These are phyloP conservation scores for Muscidifurax raptorellus DNA, from an alignment of 1,140 invertebrate species.

Conservation along the genomic window DNA sequence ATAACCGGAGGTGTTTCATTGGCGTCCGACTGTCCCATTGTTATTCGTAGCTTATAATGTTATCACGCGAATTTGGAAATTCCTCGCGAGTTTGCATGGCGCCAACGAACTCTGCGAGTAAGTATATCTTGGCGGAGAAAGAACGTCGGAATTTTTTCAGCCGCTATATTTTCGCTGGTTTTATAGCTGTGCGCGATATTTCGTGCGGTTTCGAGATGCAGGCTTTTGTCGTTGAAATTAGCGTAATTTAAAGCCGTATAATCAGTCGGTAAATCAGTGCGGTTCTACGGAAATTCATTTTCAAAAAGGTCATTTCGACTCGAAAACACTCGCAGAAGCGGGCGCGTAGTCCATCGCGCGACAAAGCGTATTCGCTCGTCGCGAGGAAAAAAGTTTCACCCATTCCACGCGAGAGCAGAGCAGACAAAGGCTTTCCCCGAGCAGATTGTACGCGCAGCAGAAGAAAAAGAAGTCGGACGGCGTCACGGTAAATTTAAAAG, in stretches of 20 bases:
- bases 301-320: not conserved
- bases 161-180: not conserved
- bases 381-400: constrained; percentile 18
- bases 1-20: not conserved
- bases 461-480: not conserved
- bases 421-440: constrained; percentile 26
- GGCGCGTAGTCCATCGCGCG: not conserved
- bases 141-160: constrained; percentile 11
- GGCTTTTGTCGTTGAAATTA: not conserved
- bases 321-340: not conserved
- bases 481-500: constrained; percentile 33
- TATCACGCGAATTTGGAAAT: not conserved
- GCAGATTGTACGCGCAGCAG: not conserved
- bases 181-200: not conserved
- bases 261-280: no score
- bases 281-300: no score
- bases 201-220: not conserved
- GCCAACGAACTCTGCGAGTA: not conserved
- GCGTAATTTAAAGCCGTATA: no score
- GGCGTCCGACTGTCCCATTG: not conserved
- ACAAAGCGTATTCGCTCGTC: not conserved
- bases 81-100: not conserved
- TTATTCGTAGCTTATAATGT: not conserved
- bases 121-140: not conserved
- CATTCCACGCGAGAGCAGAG: not conserved